A percentile compares a stretch with the other conserved stretches of the same genome.
These are phyloP conservation scores for Hybos culiciformis DNA, from an alignment of 2,888 invertebrate genomes.

Conservation along the genomic window DNA sequence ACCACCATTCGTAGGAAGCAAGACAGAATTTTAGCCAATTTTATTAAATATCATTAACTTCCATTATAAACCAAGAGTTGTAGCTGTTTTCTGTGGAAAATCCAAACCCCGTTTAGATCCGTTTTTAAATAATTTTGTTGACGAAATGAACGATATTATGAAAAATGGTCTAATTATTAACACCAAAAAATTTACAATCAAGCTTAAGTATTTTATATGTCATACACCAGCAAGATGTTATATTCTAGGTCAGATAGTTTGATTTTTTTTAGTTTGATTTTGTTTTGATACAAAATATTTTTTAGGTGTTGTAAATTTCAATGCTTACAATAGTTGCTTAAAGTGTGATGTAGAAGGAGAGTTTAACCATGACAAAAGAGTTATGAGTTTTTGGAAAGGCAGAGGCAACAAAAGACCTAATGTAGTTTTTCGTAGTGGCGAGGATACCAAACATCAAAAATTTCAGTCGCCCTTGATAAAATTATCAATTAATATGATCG, in stretches of 20 bases:
- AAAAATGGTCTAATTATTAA: background rate
- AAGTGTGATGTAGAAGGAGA: constrained; percentile 10
- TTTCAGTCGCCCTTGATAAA: constrained; percentile 2
- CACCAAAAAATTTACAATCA: background rate
- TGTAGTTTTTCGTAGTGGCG: background rate
- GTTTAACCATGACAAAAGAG: constrained; percentile 13
- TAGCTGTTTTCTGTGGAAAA: background rate
- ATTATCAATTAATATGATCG: constrained; percentile 16
- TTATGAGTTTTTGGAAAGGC: constrained; percentile 14
- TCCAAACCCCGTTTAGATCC: background rate
- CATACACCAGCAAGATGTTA: constrained; percentile 4
- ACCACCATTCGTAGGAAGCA: background rate
- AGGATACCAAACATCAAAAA: constrained; percentile 1
- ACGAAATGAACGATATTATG: background rate
- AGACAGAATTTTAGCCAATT: constrained; percentile 1
- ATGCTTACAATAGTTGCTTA: constrained; percentile 14
- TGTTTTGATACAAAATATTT: background rate
- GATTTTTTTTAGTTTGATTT: background rate
- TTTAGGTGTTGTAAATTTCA: constrained; percentile 12
- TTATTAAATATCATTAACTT: background rate
- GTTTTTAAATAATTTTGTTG: background rate
- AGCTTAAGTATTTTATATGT: constrained; percentile 2
- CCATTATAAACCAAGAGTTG: background rate
- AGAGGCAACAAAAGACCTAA: constrained; percentile 3
- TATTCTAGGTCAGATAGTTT: constrained; percentile 1